Evolutionary conservation across 23 tunicate species (phyloP), one percentile per base, ranked within the genome.

Genomic region (Ascidia mentula): DNA sequence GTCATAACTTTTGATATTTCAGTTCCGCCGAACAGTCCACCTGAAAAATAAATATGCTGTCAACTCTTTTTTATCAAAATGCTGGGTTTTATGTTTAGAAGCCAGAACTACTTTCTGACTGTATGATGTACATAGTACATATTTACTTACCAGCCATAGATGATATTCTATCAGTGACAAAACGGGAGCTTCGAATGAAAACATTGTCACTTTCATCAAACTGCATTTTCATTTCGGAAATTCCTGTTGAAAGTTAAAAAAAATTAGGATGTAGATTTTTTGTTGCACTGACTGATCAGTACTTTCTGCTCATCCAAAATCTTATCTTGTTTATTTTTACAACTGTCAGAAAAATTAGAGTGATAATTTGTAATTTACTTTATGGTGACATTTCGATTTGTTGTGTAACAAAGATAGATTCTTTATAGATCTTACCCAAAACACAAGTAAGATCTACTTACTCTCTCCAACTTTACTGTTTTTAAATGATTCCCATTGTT

Each of bases 191-290:
- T 42, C 92, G 53, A 20, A 92, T 83, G 31, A 92, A 82, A 45
- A 90, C 45, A 60, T 92, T 92, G 79, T 92, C 97, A 69, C 97
- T 92, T 83, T 92, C 97, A 65, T 92, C 97, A 83, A 77, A 92
- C 69, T 82, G 74, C 92, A 92, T 92, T 76, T 82, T 82, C 74
- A 92, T 77, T 38, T 92, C 97, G 8, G 97, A 87, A 40, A 92
- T 78, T 77, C 92, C 92, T 91, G 77, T n/a, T n/a, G n/a, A n/a
- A n/a, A n/a, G 65, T 53, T 9, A 5, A 9, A 53, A 3, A 3
- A 9, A 3, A 53, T 5, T 53, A 5, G 15, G 12, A 12, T 42
- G 53, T 9, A 42, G 53, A 12, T 42, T 42, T 42, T 42, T 42
- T 12, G 53, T 12, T 12, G 15, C 53, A 15, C 53, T 42, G n/a